phyloP scores from a whole-genome alignment of 2,797 vertebrate genomes.

The Poeciliopsis presidionis region DNA sequence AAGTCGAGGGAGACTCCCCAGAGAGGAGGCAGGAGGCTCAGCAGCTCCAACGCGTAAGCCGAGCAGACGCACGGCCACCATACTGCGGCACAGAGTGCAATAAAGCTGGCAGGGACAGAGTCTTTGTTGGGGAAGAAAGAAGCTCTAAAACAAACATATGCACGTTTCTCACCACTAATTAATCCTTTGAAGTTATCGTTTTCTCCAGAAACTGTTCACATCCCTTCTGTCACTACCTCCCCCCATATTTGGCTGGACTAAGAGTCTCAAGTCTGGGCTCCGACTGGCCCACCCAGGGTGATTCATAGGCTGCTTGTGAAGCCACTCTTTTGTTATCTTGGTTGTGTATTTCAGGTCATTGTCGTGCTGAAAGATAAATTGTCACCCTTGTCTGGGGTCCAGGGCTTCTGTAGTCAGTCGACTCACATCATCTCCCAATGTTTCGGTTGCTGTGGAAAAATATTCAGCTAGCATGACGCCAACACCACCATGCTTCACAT shows the following conservation, averaged over 20 bases:
- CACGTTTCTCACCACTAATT: slow-evolving; percentile 31
- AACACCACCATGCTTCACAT: neutral
- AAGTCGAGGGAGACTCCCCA: slow-evolving; percentile 60
- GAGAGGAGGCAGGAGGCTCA: slow-evolving; percentile 60
- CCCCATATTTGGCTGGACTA: neutral
- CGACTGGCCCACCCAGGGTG: neutral
- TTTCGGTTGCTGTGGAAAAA: neutral
- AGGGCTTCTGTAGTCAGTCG: neutral
- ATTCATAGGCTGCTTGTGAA: neutral
- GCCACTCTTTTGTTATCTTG: neutral
- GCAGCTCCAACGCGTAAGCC: slow-evolving; percentile 51
- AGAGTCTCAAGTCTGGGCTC: neutral
- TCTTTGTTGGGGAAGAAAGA: slow-evolving; percentile 61
- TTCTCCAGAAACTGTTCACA: neutral
- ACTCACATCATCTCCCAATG: neutral
- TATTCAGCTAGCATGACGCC: neutral
- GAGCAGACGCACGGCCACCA: slow-evolving; percentile 49
- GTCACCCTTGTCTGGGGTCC: neutral
- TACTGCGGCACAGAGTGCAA: slow-evolving; percentile 40
- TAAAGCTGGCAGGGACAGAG: slow-evolving; percentile 42
- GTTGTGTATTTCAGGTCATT: neutral
- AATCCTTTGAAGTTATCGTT: slow-evolving; percentile 27
- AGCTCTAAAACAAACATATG: slow-evolving; percentile 56
- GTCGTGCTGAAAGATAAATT: neutral
- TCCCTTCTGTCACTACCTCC: neutral